Evolutionary conservation across 2,888 invertebrate species (phyloP), one percentile per base, ranked within the genome.

Genomic region (Ormyrus nitidulus): DNA sequence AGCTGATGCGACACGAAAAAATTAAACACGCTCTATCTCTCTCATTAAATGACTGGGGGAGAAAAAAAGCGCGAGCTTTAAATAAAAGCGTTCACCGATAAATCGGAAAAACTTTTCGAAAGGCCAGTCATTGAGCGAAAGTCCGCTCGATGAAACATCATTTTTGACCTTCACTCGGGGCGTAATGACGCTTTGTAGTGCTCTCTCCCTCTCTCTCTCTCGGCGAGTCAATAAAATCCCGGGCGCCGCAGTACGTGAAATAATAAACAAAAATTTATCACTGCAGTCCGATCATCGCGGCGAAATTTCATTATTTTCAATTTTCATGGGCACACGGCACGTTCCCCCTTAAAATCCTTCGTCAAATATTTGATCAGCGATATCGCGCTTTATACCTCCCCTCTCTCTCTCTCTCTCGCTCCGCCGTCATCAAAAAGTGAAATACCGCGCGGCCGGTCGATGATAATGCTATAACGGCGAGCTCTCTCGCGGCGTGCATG

Each of bases 261-360:
- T 68, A 78, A 70, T 70, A 74, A 74, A 74, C 56, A 65, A 78
- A 81, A 78, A 81, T 81, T 75, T 68, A 78, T 81, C 75, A 54
- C 74, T 9, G n/a, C 65, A 91, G 91, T 91, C 91, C 76, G 81
- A 81, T 82, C 79, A 83, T 82, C 80, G 77, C 44, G 59, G 19
- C 48, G 46, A 72, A 79, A 79, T 79, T 79, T 72, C 61, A 79
- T 81, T 79, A 81, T 81, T 81, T 77, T 77, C 73, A 79, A 77
- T 79, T 81, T 81, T 79, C 77, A 78, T 56, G 77, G 77, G 65
- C 79, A n/a, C 71, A 62, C 44, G 13, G 64, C 34, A 2, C 34
- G 34, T 72, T 69, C 75, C 71, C 77, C 78, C 62, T 69, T 72
- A 76, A 76, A 81, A 81, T 79, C 76, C 75, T 72, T 79, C 53